phyloP scores from a whole-genome alignment of 1,140 invertebrate genomes.

The Drosophila paulistorum region DNA sequence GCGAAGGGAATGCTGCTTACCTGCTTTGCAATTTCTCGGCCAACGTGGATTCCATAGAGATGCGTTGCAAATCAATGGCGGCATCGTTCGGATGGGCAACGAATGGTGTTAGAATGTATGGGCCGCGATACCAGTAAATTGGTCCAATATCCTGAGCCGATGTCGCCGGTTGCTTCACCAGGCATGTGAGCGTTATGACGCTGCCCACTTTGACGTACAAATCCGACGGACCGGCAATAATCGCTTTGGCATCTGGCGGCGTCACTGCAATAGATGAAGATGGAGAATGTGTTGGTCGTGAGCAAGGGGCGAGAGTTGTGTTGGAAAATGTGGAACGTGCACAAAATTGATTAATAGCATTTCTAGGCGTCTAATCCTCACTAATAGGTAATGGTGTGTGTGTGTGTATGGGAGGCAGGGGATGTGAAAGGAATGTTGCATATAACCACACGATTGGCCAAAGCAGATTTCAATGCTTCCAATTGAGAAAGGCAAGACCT shows the following conservation, averaged over 20 bases:
- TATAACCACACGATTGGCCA: conserved; percentile 35
- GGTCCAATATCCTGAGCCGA: conserved; percentile 89
- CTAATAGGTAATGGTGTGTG: conserved; percentile 20
- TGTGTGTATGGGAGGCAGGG: background rate
- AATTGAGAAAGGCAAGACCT: conserved; percentile 25
- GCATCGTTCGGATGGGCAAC: conserved; percentile 83
- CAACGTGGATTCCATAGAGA: conserved; percentile 80
- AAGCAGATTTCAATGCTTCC: conserved; percentile 39
- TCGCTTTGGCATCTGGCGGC: conserved; percentile 91
- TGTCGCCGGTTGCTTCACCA: conserved; percentile 92
- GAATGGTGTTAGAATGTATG: conserved; percentile 78
- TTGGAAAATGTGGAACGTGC: conserved; percentile 47
- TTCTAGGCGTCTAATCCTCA: conserved; percentile 32
- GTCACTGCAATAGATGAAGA: conserved; percentile 57
- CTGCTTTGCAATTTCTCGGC: conserved; percentile 77
- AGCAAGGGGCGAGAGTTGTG: background rate
- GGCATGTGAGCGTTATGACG: conserved; percentile 90
- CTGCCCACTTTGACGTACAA: conserved; percentile 94
- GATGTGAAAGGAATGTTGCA: conserved; percentile 26
- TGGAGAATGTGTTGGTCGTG: background rate
- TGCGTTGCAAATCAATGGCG: conserved; percentile 80
- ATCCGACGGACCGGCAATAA: conserved; percentile 90
- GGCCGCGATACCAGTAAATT: conserved; percentile 92
- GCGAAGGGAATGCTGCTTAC: conserved; percentile 41
- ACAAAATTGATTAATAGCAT: conserved; percentile 73